phyloP scores from a whole-genome alignment of 2,888 invertebrate species.

The Andrena bucephala region DNA sequence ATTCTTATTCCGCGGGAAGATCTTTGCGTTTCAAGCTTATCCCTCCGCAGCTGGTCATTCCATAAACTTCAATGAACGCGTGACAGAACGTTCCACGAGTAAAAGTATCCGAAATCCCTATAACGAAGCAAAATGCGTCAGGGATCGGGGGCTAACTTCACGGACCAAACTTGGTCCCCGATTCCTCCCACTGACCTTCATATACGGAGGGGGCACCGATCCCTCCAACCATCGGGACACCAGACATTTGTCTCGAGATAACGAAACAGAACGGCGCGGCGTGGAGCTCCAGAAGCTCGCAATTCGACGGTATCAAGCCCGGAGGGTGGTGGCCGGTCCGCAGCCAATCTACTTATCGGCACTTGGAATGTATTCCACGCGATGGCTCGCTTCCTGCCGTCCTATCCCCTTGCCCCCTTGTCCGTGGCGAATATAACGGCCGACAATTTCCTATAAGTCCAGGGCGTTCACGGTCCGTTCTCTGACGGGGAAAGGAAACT shows the following conservation, averaged over 20 bases:
- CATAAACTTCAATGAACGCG: too few relatives aligned
- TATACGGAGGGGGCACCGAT: neutral
- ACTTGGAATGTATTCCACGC: conserved; percentile 68
- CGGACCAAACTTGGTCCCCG: neutral
- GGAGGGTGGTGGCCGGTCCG: conserved; percentile 16
- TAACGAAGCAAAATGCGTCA: neutral
- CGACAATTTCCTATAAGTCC: conserved; percentile 71
- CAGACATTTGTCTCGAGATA: conserved; percentile 42
- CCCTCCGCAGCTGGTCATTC: too few relatives aligned
- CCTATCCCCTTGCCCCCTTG: conserved; percentile 9
- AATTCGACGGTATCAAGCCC: conserved; percentile 39
- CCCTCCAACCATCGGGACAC: neutral
- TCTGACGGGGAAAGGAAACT: conserved; percentile 53
- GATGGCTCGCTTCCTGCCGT: conserved; percentile 58
- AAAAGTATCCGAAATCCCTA: too few relatives aligned
- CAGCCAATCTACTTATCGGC: conserved; percentile 65
- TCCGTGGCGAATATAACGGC: conserved; percentile 60
- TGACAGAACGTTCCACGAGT: too few relatives aligned
- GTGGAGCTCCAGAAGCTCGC: neutral
- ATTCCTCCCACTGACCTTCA: conserved; percentile 5
- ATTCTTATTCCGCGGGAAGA: neutral
- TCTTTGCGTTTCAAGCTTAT: too few relatives aligned
- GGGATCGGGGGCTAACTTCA: neutral
- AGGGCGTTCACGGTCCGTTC: conserved; percentile 46
- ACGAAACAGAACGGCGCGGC: conserved; percentile 24